Evolutionary conservation across 1,140 invertebrate species (phyloP).

Genomic region (Penaeus indicus): DNA sequence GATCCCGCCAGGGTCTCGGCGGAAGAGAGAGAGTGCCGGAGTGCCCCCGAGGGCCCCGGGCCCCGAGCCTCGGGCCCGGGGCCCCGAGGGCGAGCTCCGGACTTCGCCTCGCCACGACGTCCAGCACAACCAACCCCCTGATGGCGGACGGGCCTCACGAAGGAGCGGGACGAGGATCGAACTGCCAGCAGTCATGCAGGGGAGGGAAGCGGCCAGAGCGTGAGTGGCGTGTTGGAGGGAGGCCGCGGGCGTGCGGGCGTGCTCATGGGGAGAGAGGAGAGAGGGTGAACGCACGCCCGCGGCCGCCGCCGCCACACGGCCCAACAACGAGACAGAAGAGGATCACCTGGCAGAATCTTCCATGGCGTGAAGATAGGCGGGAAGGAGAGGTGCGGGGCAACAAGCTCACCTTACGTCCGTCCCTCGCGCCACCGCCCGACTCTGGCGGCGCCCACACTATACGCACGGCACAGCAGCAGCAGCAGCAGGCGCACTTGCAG

Average conservation of each 20-base stretch:
- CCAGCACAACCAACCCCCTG: conserved; percentile 10
- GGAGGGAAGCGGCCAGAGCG: conserved; percentile 34
- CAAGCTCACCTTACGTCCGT: conserved; percentile 31
- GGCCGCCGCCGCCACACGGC: neutral
- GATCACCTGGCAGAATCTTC: conserved; percentile 39
- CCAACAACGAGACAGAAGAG: conserved; percentile 40
- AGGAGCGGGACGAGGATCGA: neutral
- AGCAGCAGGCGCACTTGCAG: too few relatives aligned
- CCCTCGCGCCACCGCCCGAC: conserved; percentile 23
- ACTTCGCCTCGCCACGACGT: too few relatives aligned
- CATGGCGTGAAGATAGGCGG: conserved; percentile 37
- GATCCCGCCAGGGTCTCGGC: too few relatives aligned
- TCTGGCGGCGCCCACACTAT: neutral
- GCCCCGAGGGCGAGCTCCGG: too few relatives aligned
- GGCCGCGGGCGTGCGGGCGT: conserved; percentile 34
- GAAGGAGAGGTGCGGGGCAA: conserved; percentile 31
- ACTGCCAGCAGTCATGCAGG: conserved; percentile 33
- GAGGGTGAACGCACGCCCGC: neutral
- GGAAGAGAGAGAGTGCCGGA: too few relatives aligned
- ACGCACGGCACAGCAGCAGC: neutral
- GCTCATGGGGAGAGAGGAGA: neutral
- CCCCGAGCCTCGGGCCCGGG: too few relatives aligned
- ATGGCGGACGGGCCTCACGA: neutral
- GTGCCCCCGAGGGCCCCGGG: too few relatives aligned
- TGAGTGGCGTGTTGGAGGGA: conserved; percentile 15